Conservation (phyloP, 2,113 vertebrate species). For the Hyaena hyaena region DNA sequence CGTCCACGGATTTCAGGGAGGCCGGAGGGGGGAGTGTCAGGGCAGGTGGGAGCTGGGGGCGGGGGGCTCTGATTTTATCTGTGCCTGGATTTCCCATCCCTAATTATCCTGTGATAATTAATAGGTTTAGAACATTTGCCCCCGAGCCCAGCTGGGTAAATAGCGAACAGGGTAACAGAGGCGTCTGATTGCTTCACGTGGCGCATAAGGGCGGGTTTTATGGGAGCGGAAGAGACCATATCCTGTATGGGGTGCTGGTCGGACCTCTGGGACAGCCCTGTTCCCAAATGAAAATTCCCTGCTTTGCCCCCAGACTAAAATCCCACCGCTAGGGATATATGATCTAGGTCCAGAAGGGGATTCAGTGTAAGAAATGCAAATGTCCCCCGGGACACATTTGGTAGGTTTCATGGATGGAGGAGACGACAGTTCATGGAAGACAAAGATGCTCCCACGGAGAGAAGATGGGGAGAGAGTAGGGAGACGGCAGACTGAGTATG, state of each 20-base stretch:
- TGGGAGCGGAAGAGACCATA: neutral
- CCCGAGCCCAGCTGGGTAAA: constrained; percentile 11
- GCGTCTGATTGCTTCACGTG: neutral
- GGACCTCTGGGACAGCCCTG: neutral
- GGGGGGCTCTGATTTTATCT: neutral
- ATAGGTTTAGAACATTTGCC: constrained; percentile 22
- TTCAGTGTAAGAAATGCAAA: neutral
- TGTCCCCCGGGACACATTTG: neutral
- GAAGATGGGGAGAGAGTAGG: neutral
- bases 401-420: neutral
- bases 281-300: neutral
- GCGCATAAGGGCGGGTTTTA: neutral
- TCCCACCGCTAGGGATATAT: neutral
- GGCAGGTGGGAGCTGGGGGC: neutral
- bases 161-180: neutral
- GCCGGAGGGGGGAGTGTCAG: neutral
- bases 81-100: constrained; percentile 24
- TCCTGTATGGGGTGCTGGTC: too few species aligned
- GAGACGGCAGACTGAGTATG: neutral
- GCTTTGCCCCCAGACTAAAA: neutral
- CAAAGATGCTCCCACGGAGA: neutral
- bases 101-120: constrained; percentile 56
- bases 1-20: neutral
- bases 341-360: neutral
- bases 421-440: neutral